Evolutionary conservation across 2,797 vertebrate genomes (phyloP).

Genomic region (Nannoperca australis): DNA sequence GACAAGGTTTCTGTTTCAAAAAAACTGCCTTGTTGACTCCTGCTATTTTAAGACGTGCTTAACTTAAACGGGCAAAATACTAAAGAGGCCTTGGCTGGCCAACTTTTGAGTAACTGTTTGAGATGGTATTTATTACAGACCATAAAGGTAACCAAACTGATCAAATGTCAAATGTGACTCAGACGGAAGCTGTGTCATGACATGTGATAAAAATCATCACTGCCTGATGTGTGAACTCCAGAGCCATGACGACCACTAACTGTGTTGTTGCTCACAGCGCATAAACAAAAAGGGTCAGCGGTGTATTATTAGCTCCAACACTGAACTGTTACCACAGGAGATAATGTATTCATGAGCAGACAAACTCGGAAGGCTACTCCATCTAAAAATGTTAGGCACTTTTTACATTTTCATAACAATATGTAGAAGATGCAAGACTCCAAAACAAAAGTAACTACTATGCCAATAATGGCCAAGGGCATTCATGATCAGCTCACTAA

Average conservation of each 20-base stretch:
- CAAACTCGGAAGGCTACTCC: constrained; percentile 37
- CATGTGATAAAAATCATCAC: constrained; percentile 37
- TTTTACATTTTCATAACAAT: constrained; percentile 50
- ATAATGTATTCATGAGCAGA: constrained; percentile 38
- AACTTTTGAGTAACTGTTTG: constrained; percentile 50
- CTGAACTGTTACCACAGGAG: constrained; percentile 29
- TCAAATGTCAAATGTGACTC: constrained; percentile 71
- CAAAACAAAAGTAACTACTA: constrained; percentile 64
- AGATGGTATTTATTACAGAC: constrained; percentile 60
- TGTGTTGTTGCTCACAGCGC: constrained; percentile 9
- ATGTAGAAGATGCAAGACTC: constrained; percentile 51
- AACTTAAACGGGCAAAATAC: constrained; percentile 71
- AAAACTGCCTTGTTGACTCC: constrained; percentile 71
- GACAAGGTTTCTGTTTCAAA: constrained; percentile 82
- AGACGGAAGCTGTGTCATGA: constrained; percentile 54
- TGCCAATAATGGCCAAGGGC: constrained; percentile 60
- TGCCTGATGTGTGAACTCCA: constrained; percentile 13
- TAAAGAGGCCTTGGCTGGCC: constrained; percentile 47
- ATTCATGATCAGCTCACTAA: constrained; percentile 66
- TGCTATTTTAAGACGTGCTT: constrained; percentile 80
- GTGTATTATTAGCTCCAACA: constrained; percentile 32
- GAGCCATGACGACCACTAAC: constrained; percentile 30
- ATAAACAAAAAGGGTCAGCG: constrained; percentile 4
- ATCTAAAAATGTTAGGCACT: constrained; percentile 45
- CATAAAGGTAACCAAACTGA: constrained; percentile 63